Conservation (phyloP, 2,888 invertebrate genomes). For the Lypha dubia region DNA sequence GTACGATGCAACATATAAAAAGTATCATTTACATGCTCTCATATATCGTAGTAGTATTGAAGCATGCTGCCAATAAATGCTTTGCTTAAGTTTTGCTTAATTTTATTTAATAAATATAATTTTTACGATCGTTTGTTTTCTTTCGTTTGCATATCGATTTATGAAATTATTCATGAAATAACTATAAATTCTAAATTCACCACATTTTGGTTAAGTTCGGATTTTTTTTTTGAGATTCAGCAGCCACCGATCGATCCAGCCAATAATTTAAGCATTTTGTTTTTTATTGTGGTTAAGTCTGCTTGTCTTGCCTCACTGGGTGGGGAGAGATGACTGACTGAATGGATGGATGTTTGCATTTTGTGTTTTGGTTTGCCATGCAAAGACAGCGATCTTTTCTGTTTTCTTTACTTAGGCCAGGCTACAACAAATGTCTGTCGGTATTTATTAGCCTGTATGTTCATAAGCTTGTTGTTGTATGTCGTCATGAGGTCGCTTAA, state of each 20-base stretch:
- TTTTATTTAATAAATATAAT: constrained; percentile 23
- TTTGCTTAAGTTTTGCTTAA: constrained; percentile 25
- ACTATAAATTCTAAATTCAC: constrained; percentile 76
- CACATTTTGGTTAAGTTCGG: constrained; percentile 49
- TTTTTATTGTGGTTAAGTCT: constrained; percentile 48
- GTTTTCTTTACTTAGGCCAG: constrained; percentile 16
- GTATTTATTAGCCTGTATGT: constrained; percentile 65
- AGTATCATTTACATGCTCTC: constrained; percentile 41
- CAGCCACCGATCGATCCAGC: background rate
- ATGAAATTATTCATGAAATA: constrained; percentile 78
- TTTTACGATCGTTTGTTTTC: constrained; percentile 20
- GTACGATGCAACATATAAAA: constrained; percentile 6
- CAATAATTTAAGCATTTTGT: constrained; percentile 34
- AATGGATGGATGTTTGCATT: constrained; percentile 15
- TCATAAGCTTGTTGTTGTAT: constrained; percentile 70
- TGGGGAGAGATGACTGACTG: constrained; percentile 19
- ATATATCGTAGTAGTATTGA: background rate
- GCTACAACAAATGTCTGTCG: constrained; percentile 32
- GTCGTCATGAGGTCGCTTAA: constrained; percentile 66
- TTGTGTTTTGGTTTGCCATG: constrained; percentile 1
- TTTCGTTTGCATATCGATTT: constrained; percentile 74
- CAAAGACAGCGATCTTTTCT: constrained; percentile 8
- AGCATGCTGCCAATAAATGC: constrained; percentile 27
- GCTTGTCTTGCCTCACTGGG: constrained; percentile 8
- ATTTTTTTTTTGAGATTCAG: constrained; percentile 14